Evolutionary conservation across 2,888 invertebrate species (phyloP).

Genomic region (Xiphydria camelus): DNA sequence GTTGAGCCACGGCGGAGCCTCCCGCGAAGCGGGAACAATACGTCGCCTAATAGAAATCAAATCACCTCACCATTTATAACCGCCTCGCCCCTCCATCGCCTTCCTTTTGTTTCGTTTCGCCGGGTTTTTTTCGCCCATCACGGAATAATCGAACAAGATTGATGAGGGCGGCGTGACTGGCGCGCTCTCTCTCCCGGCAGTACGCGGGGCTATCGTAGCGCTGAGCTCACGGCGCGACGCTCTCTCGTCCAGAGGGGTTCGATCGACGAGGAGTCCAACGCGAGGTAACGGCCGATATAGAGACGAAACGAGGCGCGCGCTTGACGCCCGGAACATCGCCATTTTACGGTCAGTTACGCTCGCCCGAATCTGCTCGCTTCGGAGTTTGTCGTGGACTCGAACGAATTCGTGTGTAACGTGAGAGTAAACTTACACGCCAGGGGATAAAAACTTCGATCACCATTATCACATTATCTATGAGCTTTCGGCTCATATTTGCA

Average conservation of each 20-base stretch:
- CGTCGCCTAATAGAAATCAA: conserved; percentile 54
- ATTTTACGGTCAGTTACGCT: conserved; percentile 37
- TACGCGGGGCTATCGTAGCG: background rate
- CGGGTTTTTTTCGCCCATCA: conserved; percentile 51
- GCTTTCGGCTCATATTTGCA: no score
- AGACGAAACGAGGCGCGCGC: conserved; percentile 17
- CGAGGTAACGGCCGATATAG: conserved; percentile 6
- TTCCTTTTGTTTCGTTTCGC: conserved; percentile 23
- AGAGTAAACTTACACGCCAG: no score
- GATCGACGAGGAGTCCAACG: no score
- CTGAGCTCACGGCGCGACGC: no score
- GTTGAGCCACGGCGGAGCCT: conserved; percentile 18
- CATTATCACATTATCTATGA: no score
- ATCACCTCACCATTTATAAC: conserved; percentile 50
- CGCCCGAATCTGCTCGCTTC: conserved; percentile 1
- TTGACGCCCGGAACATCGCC: conserved; percentile 46
- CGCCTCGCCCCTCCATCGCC: conserved; percentile 31
- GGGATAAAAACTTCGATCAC: no score
- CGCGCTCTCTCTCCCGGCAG: no score
- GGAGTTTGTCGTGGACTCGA: no score
- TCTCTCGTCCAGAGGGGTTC: no score
- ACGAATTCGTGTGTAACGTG: no score
- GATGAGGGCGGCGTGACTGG: conserved; percentile 56
- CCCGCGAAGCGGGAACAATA: conserved; percentile 49
- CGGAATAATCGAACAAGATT: conserved; percentile 59